A percentile compares a stretch with the other conserved stretches of the same genome.
Evolutionary conservation across 2,797 vertebrate species (phyloP).

Genomic region (Enteromius trimaculatus): DNA sequence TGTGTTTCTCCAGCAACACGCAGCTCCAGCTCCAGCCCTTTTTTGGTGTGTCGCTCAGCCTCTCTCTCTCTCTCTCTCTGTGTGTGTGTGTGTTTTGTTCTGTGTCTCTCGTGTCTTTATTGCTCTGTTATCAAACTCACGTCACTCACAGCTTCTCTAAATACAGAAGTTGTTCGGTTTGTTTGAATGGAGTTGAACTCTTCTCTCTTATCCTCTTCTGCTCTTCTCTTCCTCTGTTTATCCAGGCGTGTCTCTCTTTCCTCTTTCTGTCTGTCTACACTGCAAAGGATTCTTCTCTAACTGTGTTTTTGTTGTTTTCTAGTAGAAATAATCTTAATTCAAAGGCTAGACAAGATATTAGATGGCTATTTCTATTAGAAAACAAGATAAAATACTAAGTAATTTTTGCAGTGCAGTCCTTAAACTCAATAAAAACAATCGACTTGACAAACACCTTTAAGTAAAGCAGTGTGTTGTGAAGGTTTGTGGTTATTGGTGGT

Average conservation of each 20-base stretch:
- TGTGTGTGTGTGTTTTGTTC: conserved; percentile 24
- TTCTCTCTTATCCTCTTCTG: conserved; percentile 29
- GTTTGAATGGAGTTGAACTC: not conserved
- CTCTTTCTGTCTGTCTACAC: not conserved
- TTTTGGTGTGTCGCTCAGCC: conserved; percentile 68
- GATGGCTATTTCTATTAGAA: too few species aligned
- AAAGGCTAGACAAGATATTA: too few species aligned
- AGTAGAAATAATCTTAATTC: too few species aligned
- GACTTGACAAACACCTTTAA: not conserved
- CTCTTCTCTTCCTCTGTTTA: conserved; percentile 58
- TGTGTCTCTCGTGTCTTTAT: conserved; percentile 10
- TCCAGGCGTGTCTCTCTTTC: conserved; percentile 56
- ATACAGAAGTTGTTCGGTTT: not conserved
- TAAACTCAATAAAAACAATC: too few species aligned
- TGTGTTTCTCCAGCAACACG: conserved; percentile 65
- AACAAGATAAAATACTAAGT: too few species aligned
- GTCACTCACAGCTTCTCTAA: conserved; percentile 1
- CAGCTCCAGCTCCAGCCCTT: conserved; percentile 71
- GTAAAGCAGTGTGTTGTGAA: not conserved
- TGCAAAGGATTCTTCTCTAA: not conserved
- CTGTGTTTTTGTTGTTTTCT: too few species aligned
- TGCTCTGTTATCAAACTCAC: conserved; percentile 14
- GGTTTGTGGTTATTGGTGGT: not conserved
- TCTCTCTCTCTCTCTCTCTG: conserved; percentile 42
- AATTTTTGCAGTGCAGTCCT: not conserved